These are phyloP conservation scores for Myotis davidii DNA, from an alignment of 2,113 vertebrate genomes.

Conservation along the genomic window DNA sequence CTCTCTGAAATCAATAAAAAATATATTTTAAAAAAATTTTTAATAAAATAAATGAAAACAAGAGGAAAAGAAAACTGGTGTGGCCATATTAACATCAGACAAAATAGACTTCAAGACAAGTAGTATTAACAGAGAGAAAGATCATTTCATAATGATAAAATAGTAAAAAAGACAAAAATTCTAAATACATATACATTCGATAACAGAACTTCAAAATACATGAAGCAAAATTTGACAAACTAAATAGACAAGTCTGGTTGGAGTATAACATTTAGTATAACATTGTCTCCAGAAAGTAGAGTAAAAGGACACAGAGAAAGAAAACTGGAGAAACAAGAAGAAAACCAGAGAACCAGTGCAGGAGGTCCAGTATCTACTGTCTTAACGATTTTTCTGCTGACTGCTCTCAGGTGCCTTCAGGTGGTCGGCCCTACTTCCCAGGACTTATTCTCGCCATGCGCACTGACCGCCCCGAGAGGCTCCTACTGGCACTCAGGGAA, in stretches of 20 bases:
- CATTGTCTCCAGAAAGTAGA: constrained; percentile 31
- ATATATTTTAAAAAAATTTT: not conserved
- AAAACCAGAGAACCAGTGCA: not conserved
- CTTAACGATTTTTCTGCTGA: not conserved
- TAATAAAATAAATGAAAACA: not conserved
- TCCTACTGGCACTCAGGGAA: not conserved
- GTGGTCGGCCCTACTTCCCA: not conserved
- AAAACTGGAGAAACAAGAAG: not conserved
- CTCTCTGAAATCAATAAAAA: not conserved
- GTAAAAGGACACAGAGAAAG: not conserved
- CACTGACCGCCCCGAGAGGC: not conserved
- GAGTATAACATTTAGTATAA: constrained; percentile 6
- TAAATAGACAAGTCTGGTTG: not conserved
- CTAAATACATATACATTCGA: not conserved
- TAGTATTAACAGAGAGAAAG: not conserved
- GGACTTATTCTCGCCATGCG: not conserved
- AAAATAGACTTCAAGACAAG: constrained; percentile 16
- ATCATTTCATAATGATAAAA: not conserved
- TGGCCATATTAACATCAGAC: not conserved
- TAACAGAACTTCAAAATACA: constrained; percentile 32
- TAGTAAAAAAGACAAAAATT: not conserved
- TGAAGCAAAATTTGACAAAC: not conserved
- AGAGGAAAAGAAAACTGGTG: constrained; percentile 4
- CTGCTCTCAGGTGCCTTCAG: not conserved
- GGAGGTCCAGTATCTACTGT: not conserved